phyloP scores from a whole-genome alignment of 2,113 vertebrate genomes.

The Dasypus novemcinctus region DNA sequence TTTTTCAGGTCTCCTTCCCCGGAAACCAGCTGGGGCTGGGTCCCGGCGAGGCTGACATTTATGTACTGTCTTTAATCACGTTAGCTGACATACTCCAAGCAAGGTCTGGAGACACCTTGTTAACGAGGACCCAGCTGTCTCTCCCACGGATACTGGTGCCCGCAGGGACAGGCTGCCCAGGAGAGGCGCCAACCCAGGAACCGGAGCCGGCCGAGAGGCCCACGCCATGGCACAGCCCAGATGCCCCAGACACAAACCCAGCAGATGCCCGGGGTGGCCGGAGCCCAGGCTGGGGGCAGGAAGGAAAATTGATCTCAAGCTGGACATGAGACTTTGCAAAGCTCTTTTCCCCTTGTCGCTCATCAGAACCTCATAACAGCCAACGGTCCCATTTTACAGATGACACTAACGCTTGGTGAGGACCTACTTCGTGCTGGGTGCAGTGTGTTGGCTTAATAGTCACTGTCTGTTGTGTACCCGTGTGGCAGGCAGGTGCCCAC shows the following conservation, averaged over 20 bases:
- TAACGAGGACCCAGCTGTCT: constrained; percentile 39
- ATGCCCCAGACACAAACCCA: fast-evolving
- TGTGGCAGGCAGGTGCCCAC: neutral
- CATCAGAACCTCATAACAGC: neutral
- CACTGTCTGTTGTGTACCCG: neutral
- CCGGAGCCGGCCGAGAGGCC: neutral
- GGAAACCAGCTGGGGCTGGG: constrained; percentile 50
- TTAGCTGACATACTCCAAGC: constrained; percentile 40
- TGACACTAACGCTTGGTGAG: neutral
- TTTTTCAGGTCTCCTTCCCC: constrained; percentile 35
- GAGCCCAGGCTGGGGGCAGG: neutral
- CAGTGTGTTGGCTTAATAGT: fast-evolving
- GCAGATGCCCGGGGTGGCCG: neutral
- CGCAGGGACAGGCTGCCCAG: neutral
- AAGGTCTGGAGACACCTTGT: constrained; percentile 32
- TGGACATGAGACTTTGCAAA: neutral
- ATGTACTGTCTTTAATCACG: constrained; percentile 59
- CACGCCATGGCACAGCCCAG: fast-evolving
- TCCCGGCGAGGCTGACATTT: constrained; percentile 46
- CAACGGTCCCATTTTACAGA: neutral
- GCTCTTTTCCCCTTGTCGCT: neutral
- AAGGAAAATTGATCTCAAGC: too few species aligned
- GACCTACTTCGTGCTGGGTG: neutral
- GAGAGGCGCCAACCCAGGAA: neutral
- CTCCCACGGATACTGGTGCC: neutral